Percentiles rank a stretch among this genome's conserved stretches.
Conservation (phyloP, 2,113 vertebrate species). For the Gopherus evgoodei region DNA sequence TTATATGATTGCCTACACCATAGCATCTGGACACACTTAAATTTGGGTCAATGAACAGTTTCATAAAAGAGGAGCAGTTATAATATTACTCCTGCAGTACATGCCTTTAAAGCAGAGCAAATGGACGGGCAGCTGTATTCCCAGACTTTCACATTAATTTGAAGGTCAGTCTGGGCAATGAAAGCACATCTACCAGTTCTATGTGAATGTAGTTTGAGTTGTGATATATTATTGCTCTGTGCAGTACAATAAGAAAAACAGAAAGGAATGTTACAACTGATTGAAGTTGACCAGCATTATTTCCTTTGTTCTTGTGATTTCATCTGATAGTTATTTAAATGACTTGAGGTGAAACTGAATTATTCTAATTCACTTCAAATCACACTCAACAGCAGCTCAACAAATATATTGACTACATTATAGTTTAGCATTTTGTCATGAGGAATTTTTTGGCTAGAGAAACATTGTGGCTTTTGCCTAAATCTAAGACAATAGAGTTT, state of each 20-base stretch:
- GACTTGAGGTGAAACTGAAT: neutral
- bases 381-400: neutral
- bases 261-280: neutral
- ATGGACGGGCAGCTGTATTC: neutral
- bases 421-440: neutral
- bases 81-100: neutral
- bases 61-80: neutral
- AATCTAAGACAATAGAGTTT: neutral
- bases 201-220: neutral
- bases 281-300: neutral
- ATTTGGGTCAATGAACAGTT: neutral
- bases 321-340: neutral
- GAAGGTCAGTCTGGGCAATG: neutral
- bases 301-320: neutral
- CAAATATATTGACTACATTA: neutral
- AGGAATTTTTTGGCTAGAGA: neutral
- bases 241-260: neutral
- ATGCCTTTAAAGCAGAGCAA: neutral
- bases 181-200: neutral
- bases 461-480: neutral
- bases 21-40: neutral
- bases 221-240: neutral
- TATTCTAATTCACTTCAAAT: slow-evolving; percentile 2
- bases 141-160: neutral
- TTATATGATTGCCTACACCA: neutral